Conservation (phyloP, 2,888 invertebrate species). For the Malthinus flaveolus region DNA sequence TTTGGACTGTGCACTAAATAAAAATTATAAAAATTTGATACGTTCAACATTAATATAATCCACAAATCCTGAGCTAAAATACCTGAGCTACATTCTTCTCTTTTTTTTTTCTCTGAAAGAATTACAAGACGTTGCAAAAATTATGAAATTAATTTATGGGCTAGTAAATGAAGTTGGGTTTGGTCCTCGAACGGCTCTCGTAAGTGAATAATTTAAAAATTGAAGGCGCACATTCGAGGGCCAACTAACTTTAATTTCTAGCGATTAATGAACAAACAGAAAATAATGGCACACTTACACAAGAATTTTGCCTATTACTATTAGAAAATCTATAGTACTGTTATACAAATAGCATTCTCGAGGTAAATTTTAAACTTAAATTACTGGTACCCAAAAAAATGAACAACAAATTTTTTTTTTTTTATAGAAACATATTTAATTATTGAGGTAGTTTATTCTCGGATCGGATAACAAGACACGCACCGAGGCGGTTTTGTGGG, state of each 20-base stretch:
- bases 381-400: slow-evolving; percentile 49
- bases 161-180: too few relatives aligned
- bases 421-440: slow-evolving; percentile 55
- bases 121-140: slow-evolving; percentile 28
- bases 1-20: neutral
- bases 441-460: slow-evolving; percentile 58
- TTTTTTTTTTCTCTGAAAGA: slow-evolving; percentile 37
- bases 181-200: too few relatives aligned
- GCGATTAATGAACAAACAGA: slow-evolving; percentile 45
- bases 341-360: slow-evolving; percentile 55
- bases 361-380: slow-evolving; percentile 39
- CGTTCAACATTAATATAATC: slow-evolving; percentile 8
- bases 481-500: slow-evolving; percentile 17
- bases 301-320: slow-evolving; percentile 42
- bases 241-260: slow-evolving; percentile 29
- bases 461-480: slow-evolving; percentile 52
- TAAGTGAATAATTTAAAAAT: slow-evolving; percentile 26
- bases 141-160: slow-evolving; percentile 27
- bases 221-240: too few relatives aligned
- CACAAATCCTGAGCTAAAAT: slow-evolving; percentile 52
- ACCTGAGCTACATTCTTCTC: slow-evolving; percentile 53
- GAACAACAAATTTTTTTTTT: slow-evolving; percentile 52
- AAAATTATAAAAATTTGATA: slow-evolving; percentile 1
- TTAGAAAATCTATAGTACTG: slow-evolving; percentile 34
- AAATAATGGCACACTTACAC: slow-evolving; percentile 56